Percentiles rank a stretch among this genome's conserved stretches.
phyloP scores from a whole-genome alignment of 2,113 vertebrate species.

The Chaetops frenatus region DNA sequence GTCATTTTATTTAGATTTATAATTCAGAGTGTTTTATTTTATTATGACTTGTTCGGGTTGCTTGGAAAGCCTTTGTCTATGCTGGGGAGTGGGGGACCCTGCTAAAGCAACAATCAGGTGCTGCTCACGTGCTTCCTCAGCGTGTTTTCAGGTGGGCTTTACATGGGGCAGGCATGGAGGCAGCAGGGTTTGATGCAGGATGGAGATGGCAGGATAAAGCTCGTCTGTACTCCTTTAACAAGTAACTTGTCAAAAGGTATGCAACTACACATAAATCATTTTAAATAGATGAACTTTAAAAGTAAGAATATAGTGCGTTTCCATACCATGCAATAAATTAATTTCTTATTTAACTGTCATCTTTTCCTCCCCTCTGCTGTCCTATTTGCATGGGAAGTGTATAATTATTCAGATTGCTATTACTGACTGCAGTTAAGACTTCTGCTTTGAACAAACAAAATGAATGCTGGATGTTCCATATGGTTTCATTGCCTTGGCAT shows the following conservation, averaged over 20 bases:
- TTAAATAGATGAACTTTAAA: neutral
- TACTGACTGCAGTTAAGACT: neutral
- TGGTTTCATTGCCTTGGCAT: neutral
- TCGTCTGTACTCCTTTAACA: neutral
- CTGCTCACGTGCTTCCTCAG: neutral
- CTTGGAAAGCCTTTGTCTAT: neutral
- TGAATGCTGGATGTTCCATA: accelerated
- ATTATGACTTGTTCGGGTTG: neutral
- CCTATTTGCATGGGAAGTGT: neutral
- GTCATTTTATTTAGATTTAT: neutral
- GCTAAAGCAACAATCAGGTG: accelerated
- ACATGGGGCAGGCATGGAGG: neutral
- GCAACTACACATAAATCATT: neutral
- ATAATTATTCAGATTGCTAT: neutral
- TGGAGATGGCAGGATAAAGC: neutral
- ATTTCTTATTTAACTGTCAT: neutral
- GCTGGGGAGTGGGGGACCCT: neutral
- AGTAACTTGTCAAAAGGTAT: neutral
- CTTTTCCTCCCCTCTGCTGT: neutral
- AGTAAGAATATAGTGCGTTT: neutral
- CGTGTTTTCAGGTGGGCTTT: neutral
- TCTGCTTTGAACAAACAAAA: neutral
- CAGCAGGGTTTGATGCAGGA: neutral
- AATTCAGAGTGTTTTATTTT: neutral
- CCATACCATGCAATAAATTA: accelerated